phyloP scores from a whole-genome alignment of 1,140 invertebrate species.

The Pseudomyrmex dendroicus region DNA sequence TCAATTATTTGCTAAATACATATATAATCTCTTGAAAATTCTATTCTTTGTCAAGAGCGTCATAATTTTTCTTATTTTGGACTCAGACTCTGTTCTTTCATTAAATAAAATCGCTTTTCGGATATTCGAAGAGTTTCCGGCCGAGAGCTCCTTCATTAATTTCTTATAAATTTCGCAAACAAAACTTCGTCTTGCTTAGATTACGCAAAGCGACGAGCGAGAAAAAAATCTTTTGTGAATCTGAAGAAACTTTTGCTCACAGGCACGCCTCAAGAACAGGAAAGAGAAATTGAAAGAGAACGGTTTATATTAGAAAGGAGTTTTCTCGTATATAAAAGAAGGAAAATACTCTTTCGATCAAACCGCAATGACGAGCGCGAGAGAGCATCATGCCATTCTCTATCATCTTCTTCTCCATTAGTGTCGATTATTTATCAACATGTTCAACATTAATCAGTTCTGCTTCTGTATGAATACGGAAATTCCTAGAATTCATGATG shows the following conservation, averaged over 20 bases:
- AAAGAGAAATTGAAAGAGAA: slow-evolving; percentile 35
- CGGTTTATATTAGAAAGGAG: slow-evolving; percentile 73
- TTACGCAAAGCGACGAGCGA: slow-evolving; percentile 29
- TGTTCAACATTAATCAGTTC: slow-evolving; percentile 50
- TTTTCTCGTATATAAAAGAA: slow-evolving; percentile 64
- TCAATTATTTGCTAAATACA: not conserved
- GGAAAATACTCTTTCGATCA: slow-evolving; percentile 72
- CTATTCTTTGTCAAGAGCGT: slow-evolving; percentile 20
- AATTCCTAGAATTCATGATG: slow-evolving; percentile 40
- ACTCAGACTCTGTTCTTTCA: slow-evolving; percentile 18
- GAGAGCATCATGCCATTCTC: slow-evolving; percentile 50
- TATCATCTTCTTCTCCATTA: slow-evolving; percentile 48
- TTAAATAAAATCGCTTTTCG: slow-evolving; percentile 24
- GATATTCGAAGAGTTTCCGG: slow-evolving; percentile 35
- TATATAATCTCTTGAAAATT: slow-evolving; percentile 1
- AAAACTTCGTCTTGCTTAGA: slow-evolving; percentile 46
- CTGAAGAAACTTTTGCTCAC: slow-evolving; percentile 62
- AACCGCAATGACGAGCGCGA: slow-evolving; percentile 65
- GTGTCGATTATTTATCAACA: slow-evolving; percentile 54
- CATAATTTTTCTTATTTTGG: slow-evolving; percentile 4
- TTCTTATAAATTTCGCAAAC: slow-evolving; percentile 38
- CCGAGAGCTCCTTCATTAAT: slow-evolving; percentile 21
- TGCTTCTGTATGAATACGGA: slow-evolving; percentile 4
- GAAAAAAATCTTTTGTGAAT: slow-evolving; percentile 73
- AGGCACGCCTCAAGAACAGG: slow-evolving; percentile 17